Evolutionary conservation across 2,113 vertebrate species (phyloP), one percentile per base, ranked within the genome.

Genomic region (Trichomycterus rosablanca): DNA sequence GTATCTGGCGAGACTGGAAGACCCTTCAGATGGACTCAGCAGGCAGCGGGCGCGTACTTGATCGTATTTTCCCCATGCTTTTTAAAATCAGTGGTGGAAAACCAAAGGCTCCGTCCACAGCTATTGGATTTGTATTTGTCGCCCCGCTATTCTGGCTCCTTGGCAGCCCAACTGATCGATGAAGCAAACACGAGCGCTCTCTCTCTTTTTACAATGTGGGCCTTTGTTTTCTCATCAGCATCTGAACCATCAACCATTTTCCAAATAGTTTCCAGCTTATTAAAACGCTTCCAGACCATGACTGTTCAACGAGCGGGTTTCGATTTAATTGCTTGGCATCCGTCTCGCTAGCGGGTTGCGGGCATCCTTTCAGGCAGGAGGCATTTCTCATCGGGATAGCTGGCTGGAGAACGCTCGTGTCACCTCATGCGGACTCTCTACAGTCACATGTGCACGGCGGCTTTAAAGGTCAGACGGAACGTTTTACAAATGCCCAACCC

Each of bases 201-300:
- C 57, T 46, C 77, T 79, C n/a, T n/a, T n/a, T 77, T 77, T 65
- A 86, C 87, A 89, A 86, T 86, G 83, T 68, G 68, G 70, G 51
- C 79, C 83, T 87, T 89, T 89, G 87, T 88, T 76, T 71, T 85
- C 75, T 53, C 59, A 75, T 77, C 80, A 63, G 81, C 81, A 80
- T 85, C 78, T 30, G 77, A 80, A 78, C 77, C 72, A 59, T 81
- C 82, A 81, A 81, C 79, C 83, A 84, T 86, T 83, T 87, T 84
- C 80, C 74, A 86, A 86, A 88, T 87, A 84, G 81, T 86, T 89
- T 88, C 87, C 87, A 88, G 81, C 82, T 80, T 86, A 88, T 87
- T 85, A 86, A 85, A 87, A 86, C 65, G 70, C 76, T 89, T 87
- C 85, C 84, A 88, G 83, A 86, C 84, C 53, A 40, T 77, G 78